A percentile compares a stretch with the other conserved stretches of the same genome.
Evolutionary conservation across 1,140 invertebrate species (phyloP).

Genomic region (Argopecten irradians): DNA sequence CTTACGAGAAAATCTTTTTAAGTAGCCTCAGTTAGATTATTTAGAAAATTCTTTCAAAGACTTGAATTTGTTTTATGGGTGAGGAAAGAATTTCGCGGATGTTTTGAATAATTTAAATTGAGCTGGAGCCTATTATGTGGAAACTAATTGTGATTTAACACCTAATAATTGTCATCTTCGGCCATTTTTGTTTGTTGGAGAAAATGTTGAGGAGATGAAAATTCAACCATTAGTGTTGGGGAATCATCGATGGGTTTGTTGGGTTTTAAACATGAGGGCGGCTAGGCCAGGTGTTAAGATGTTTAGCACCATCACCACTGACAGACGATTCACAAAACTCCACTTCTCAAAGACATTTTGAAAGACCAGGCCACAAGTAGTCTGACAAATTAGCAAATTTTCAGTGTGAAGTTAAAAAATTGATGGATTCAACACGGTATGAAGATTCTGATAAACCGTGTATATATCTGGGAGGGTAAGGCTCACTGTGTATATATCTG

Average conservation of each 20-base stretch:
- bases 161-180: background rate
- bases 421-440: background rate
- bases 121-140: background rate
- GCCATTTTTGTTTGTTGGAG: background rate
- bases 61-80: background rate
- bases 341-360: conserved; percentile 1
- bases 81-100: background rate
- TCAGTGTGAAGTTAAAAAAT: conserved; percentile 1
- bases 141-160: background rate
- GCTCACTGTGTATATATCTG: background rate
- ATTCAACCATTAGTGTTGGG: background rate
- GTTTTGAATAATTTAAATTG: background rate
- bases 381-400: conserved; percentile 23
- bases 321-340: background rate
- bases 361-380: background rate
- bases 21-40: background rate
- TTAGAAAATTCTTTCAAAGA: background rate
- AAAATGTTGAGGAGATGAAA: background rate
- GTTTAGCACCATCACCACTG: background rate
- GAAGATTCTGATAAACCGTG: background rate
- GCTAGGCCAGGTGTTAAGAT: background rate
- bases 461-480: background rate
- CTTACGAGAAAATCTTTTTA: background rate
- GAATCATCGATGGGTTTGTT: background rate
- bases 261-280: background rate